Evolutionary conservation across 1,140 invertebrate genomes (phyloP).

Genomic region (Paralvinella palmiformis): DNA sequence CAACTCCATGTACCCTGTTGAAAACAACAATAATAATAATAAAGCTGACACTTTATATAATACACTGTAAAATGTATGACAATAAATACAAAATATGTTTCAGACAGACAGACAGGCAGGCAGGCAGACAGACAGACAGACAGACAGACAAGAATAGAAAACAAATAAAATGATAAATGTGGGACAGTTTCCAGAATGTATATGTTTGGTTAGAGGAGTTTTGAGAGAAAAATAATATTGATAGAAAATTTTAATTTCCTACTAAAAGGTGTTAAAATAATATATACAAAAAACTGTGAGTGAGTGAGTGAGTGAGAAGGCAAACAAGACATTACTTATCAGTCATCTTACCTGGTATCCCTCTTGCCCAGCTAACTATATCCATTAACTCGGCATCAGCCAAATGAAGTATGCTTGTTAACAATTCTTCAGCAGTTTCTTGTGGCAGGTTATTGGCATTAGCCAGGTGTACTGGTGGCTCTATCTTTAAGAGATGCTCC

Average conservation of each 20-base stretch:
- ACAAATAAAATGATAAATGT: background rate
- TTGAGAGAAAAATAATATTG: background rate
- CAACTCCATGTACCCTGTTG: constrained; percentile 39
- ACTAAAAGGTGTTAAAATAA: background rate
- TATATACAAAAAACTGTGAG: background rate
- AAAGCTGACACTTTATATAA: background rate
- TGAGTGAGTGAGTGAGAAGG: too few species aligned
- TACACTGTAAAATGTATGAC: background rate
- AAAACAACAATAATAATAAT: background rate
- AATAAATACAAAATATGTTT: background rate
- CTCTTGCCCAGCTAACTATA: constrained; percentile 41
- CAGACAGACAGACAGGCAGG: background rate
- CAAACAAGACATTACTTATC: too few species aligned
- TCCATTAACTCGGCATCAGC: constrained; percentile 41
- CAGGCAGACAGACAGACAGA: background rate
- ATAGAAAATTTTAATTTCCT: background rate
- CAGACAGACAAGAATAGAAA: background rate
- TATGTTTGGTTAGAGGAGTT: background rate
- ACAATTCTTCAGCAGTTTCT: constrained; percentile 32
- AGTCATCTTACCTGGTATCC: constrained; percentile 10
- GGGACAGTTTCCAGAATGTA: background rate
- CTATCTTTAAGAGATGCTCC: constrained; percentile 38
- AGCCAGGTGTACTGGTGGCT: constrained; percentile 36
- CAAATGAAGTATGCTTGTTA: constrained; percentile 38
- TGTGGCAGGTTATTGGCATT: constrained; percentile 37